Conservation (phyloP, 1,140 invertebrate genomes). For the Myzus persicae region DNA sequence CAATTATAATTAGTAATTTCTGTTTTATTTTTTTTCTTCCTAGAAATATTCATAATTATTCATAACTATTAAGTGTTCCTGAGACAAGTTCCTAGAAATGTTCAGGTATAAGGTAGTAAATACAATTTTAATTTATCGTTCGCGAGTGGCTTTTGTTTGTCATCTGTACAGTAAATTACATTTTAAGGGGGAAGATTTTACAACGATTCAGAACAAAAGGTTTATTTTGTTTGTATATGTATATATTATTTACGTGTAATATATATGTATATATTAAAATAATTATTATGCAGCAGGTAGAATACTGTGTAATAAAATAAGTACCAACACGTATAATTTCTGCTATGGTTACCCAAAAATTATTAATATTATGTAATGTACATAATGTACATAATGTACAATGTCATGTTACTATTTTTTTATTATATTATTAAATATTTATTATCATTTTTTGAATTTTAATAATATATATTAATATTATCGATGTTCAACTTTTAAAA, state of each 20-base stretch:
- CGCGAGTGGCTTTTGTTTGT: background rate
- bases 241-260: background rate
- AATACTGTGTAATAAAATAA: background rate
- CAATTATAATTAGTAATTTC: background rate
- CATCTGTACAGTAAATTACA: conserved; percentile 5
- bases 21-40: background rate
- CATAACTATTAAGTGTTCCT: background rate
- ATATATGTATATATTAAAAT: background rate
- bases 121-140: conserved; percentile 9
- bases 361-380: background rate
- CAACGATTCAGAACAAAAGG: background rate
- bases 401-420: no score
- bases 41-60: background rate
- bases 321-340: background rate
- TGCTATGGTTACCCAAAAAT: background rate
- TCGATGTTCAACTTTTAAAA: no score
- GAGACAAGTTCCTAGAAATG: background rate
- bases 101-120: background rate
- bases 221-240: background rate
- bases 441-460: background rate
- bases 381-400: background rate
- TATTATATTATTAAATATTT: background rate
- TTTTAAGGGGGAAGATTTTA: conserved; percentile 28
- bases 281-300: background rate
- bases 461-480: background rate